Conservation (phyloP, 2,797 vertebrate genomes). For the Sciurus carolinensis region DNA sequence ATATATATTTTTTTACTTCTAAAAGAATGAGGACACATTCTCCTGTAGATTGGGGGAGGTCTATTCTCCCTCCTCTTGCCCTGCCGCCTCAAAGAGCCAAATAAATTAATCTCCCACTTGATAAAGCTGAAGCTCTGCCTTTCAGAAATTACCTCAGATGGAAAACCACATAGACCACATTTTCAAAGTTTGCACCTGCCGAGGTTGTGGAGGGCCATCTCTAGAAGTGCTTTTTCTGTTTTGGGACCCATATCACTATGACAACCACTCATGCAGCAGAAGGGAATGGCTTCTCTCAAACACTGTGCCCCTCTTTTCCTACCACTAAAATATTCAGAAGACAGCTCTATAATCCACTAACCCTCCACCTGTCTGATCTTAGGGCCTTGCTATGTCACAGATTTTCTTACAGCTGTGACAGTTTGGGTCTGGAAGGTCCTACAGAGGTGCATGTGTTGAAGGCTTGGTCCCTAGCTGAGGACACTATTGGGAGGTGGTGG, state of each 20-base stretch:
- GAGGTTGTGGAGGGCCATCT: constrained; percentile 22
- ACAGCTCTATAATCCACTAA: not conserved
- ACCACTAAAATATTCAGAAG: not conserved
- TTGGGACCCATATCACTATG: constrained; percentile 38
- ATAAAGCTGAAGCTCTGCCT: not conserved
- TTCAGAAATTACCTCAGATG: constrained; percentile 40
- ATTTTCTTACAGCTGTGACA: not conserved
- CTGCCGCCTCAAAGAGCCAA: not conserved
- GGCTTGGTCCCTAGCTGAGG: not conserved
- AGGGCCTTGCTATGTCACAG: no score
- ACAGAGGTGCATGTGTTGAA: not conserved
- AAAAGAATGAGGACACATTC: constrained; percentile 39
- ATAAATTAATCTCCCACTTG: not conserved
- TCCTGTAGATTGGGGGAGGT: not conserved
- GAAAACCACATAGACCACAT: not conserved
- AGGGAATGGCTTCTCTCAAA: not conserved
- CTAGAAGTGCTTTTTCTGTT: not conserved
- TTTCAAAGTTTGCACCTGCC: constrained; percentile 55
- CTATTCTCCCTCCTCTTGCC: not conserved
- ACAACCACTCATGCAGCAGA: not conserved
- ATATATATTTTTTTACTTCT: constrained; percentile 10
- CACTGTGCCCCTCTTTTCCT: not conserved
- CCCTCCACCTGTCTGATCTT: not conserved
- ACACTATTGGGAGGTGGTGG: no score
- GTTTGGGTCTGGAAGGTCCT: not conserved